Conservation (phyloP, 2,113 vertebrate species). For the Natator depressus region DNA sequence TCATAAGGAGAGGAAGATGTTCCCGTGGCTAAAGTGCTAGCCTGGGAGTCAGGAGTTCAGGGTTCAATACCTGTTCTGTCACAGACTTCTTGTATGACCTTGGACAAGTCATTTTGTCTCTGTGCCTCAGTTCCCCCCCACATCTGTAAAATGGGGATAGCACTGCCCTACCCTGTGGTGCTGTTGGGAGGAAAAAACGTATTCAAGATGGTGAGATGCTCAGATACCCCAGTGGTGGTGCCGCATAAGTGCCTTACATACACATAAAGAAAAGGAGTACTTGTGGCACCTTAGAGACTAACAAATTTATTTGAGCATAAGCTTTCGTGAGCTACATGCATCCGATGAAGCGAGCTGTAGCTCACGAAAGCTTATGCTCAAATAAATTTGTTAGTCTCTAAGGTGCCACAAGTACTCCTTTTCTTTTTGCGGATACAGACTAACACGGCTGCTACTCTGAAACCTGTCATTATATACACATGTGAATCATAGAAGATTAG, state of each 20-base stretch:
- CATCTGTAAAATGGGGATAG: background rate
- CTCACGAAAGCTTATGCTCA: too few species aligned
- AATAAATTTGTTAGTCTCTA: too few species aligned
- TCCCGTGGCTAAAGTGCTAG: background rate
- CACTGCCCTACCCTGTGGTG: background rate
- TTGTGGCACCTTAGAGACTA: too few species aligned
- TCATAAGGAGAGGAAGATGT: background rate
- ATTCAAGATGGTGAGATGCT: background rate
- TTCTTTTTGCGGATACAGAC: too few species aligned
- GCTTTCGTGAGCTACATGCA: too few species aligned
- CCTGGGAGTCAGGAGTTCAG: background rate
- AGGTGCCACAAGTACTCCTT: too few species aligned
- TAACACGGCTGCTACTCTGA: too few species aligned
- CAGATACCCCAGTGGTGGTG: background rate
- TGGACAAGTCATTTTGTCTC: background rate
- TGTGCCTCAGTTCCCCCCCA: background rate
- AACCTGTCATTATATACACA: too few species aligned
- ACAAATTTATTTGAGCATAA: too few species aligned
- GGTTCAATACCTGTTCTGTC: background rate
- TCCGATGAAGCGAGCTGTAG: too few species aligned
- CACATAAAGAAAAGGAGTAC: background rate
- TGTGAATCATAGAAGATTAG: too few species aligned
- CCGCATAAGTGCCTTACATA: background rate
- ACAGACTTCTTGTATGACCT: background rate
- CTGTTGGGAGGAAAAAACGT: background rate